These are phyloP conservation scores for Colaptes auratus DNA, from an alignment of 2,113 vertebrate genomes.

Conservation along the genomic window DNA sequence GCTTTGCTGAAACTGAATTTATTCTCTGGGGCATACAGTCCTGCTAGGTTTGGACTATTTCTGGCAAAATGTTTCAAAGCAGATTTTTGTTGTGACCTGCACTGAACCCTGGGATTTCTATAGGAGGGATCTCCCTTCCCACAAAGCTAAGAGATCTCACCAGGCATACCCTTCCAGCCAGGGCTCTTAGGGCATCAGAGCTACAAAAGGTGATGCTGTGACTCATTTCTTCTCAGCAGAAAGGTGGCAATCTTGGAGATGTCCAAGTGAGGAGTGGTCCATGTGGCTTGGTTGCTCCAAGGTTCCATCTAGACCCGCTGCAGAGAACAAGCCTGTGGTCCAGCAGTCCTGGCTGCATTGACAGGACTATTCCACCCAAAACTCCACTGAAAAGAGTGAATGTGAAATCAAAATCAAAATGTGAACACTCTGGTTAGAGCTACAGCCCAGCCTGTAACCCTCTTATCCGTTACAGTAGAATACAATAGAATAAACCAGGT, in stretches of 20 bases:
- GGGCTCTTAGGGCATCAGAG: neutral
- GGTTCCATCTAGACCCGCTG: neutral
- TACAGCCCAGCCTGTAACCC: neutral
- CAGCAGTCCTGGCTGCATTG: neutral
- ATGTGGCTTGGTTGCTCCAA: neutral
- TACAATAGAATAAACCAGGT: too few relatives aligned
- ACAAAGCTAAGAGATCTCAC: neutral
- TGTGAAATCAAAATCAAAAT: too few relatives aligned
- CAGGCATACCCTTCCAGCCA: neutral
- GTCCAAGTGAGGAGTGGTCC: neutral
- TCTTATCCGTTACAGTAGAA: too few relatives aligned
- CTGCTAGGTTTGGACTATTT: neutral
- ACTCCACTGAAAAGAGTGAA: neutral
- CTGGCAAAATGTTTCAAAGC: neutral
- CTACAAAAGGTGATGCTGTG: neutral
- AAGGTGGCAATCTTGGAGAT: neutral
- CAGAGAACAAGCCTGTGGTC: neutral
- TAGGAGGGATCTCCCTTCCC: neutral
- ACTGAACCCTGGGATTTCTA: neutral
- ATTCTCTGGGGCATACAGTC: neutral
- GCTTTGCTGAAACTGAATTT: neutral
- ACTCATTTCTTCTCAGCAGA: neutral
- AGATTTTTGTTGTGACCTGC: neutral
- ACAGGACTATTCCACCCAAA: neutral
- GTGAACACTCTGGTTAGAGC: neutral